Conservation (phyloP, 1,140 invertebrate species). For the Hylaeus anthracinus region DNA sequence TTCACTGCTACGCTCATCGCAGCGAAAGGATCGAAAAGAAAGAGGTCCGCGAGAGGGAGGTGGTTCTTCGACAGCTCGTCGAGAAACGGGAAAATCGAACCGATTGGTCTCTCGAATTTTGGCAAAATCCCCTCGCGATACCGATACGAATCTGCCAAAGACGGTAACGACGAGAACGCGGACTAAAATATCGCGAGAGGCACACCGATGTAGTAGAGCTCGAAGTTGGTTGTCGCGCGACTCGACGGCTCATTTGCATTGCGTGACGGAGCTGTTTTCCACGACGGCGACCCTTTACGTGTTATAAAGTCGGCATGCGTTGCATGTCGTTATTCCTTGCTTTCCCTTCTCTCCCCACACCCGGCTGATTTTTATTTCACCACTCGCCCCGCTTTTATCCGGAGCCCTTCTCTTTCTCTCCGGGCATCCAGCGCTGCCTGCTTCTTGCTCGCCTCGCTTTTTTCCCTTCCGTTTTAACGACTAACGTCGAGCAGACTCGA, state of each 20-base stretch:
- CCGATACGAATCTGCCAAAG: too few species aligned
- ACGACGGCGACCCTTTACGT: constrained; percentile 65
- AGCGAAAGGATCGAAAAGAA: too few species aligned
- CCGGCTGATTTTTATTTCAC: constrained; percentile 44
- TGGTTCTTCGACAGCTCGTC: too few species aligned
- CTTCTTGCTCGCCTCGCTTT: constrained; percentile 31
- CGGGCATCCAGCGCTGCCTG: background rate
- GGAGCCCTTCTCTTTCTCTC: background rate
- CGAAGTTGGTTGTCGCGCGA: constrained; percentile 41
- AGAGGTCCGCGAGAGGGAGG: too few species aligned
- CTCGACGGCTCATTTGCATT: constrained; percentile 72
- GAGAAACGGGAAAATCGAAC: too few species aligned
- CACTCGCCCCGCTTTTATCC: constrained; percentile 10
- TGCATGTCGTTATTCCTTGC: constrained; percentile 68
- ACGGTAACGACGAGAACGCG: too few species aligned
- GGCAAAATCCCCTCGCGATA: too few species aligned
- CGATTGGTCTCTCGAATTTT: too few species aligned
- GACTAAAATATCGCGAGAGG: constrained; percentile 19
- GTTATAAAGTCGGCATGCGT: constrained; percentile 62
- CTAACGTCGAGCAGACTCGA: constrained; percentile 53
- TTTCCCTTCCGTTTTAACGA: constrained; percentile 40
- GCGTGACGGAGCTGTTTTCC: constrained; percentile 73
- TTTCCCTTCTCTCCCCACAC: constrained; percentile 20
- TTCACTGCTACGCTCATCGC: too few species aligned
- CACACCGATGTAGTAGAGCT: too few species aligned